Percentiles rank a stretch among this genome's conserved stretches.
Evolutionary conservation across 2,113 vertebrate species (phyloP).

Genomic region (Peromyscus maniculatus): DNA sequence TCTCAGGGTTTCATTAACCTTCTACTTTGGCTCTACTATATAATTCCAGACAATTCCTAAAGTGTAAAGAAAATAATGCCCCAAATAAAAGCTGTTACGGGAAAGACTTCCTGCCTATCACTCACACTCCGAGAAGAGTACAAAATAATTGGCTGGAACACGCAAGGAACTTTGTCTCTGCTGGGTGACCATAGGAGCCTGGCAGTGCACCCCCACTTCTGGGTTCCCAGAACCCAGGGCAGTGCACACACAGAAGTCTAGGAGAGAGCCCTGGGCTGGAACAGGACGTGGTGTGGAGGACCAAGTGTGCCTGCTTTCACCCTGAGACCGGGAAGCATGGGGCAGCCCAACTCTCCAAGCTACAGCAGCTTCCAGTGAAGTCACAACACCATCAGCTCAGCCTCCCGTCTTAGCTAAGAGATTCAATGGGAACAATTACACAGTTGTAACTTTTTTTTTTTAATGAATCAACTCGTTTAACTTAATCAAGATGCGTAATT

Average conservation of each 20-base stretch:
- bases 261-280: not conserved
- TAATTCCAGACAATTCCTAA: not conserved
- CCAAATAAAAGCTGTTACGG: not conserved
- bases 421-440: not conserved
- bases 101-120: not conserved
- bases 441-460: not conserved
- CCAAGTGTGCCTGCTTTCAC: not conserved
- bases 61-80: not conserved
- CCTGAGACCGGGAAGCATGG: fast-evolving
- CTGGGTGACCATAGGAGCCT: no score
- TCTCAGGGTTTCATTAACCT: not conserved
- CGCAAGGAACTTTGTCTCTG: not conserved
- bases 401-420: not conserved
- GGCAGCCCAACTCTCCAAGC: not conserved
- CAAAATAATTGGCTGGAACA: not conserved
- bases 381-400: not conserved
- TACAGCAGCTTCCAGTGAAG: not conserved
- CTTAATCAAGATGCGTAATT: not conserved
- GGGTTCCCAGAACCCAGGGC: not conserved
- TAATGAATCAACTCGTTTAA: not conserved
- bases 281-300: not conserved
- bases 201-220: not conserved
- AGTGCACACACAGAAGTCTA: not conserved
- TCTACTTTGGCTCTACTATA: not conserved
- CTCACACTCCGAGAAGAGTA: not conserved